Evolutionary conservation across 2,797 vertebrate species (phyloP), one percentile per base, ranked within the genome.

Genomic region (Aldrovandia affinis): DNA sequence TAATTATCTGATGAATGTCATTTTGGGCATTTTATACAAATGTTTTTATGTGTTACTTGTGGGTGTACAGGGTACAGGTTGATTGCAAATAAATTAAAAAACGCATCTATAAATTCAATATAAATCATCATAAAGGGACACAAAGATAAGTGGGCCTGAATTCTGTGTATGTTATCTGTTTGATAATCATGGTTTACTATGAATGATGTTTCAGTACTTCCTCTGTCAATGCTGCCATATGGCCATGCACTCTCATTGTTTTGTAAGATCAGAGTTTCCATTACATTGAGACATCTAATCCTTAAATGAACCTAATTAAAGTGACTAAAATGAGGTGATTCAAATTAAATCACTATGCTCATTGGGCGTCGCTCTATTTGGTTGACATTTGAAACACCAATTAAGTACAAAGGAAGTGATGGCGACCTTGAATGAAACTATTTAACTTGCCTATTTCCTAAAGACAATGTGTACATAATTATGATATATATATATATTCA

Each of bases 31-130:
- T 77, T 44, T 77, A 77, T 44, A 47, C 73, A 10, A 47, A 47
- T 77, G 73, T 77, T 77, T 77, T 77, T 77, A 77, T 77, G 39
- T 77, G 39, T 22, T 73, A 7, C 15, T 22, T 77, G 73, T 77
- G 73, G 42, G 73, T 44, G 73, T 77, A 77, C 73, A 77, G 73
- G 73, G 73, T 77, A 47, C 73, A 77, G 39, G 9, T 77, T 77
- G 73, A 77, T 77, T 22, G 36, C 33, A 42, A 73, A 77, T 77
- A 25, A 47, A 39, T 4, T 20, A 73, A 18, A 77, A 77, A 73
- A 73, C 28, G 12, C 36, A 44, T 18, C 25, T 42, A 39, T 73
- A 5, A 20, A 20, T 33, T 39, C 33, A 73, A 25, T 42, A 73
- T 73, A 33, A 73, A 22, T 73, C 0, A 42, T 39, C 39, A 22